Evolutionary conservation across 2,888 invertebrate genomes (phyloP), one percentile per base, ranked within the genome.

Genomic region (Dynastes grantii): DNA sequence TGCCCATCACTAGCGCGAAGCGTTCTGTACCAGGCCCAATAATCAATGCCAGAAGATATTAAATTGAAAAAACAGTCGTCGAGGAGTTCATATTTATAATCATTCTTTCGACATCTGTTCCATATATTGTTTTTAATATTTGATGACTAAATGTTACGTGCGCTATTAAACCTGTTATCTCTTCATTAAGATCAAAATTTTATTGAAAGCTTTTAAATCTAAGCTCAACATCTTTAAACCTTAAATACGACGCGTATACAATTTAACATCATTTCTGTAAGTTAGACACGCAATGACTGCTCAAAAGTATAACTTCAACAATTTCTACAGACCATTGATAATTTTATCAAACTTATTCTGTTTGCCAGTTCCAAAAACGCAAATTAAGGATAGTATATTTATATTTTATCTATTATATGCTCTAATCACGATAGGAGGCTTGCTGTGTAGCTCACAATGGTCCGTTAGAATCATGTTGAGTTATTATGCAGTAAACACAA

Each of bases 341-440:
- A 45, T 73, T 37, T 55, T 78, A 78, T 78, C 70, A 22, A 75
- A 78, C 45, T 27, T 78, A 37, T 65, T 78, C 51, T 73, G 73
- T 29, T 22, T 78, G 11, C 49, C 64, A 27, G 37, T 65, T 5
- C 78, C 73, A 0, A 40, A 9, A 13, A n/a, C 40, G 6, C 13
- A 29, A 45, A 13, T 11, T 13, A 27, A 78, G 5, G 53, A 29
- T 53, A n/a, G 22, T 13, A 40, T 53, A 37, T 75, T 32, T 32
- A 8, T 37, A 11, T 37, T 64, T 37, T 73, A 51, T 22, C 27
- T 65, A 13, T 8, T 67, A 16, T 78, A 78, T 32, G 53, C 78
- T 8, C 13, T 53, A 16, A 1, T 78, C 37, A 13, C 37, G n/a
- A 65, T 65, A 40, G 9, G 40, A 32, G 29, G 32, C 2, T 27